Evolutionary conservation across 2,113 vertebrate species (phyloP).

Genomic region (Porphyrio hochstetteri): DNA sequence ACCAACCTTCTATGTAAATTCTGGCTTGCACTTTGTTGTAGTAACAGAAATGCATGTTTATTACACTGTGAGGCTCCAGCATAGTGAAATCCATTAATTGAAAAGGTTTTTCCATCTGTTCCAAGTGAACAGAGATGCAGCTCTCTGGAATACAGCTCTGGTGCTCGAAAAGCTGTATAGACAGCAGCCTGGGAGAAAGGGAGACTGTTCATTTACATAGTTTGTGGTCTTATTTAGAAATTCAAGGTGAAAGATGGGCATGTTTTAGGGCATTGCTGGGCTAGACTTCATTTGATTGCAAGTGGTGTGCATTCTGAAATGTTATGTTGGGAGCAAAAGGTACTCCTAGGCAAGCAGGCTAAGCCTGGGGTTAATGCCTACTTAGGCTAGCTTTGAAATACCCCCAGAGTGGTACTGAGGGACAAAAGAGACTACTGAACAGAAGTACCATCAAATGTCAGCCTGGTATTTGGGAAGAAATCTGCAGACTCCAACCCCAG

Average conservation of each 20-base stretch:
- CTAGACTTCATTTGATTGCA: neutral
- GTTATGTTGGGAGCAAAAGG: neutral
- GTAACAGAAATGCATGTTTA: conserved; percentile 5
- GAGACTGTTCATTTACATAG: conserved; percentile 24
- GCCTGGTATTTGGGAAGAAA: neutral
- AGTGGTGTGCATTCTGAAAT: neutral
- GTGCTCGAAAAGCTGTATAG: conserved; percentile 27
- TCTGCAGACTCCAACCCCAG: neutral
- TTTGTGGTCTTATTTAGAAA: neutral
- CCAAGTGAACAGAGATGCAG: conserved; percentile 15
- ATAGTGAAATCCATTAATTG: neutral
- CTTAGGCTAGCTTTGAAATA: neutral
- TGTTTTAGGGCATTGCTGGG: neutral
- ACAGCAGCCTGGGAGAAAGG: neutral
- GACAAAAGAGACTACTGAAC: neutral
- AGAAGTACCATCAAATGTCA: neutral
- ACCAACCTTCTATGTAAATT: conserved; percentile 12
- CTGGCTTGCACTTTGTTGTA: neutral
- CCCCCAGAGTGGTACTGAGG: neutral
- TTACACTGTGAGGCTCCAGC: neutral
- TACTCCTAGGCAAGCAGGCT: neutral
- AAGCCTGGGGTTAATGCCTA: neutral
- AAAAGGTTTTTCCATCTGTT: conserved; percentile 41
- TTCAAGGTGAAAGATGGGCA: neutral
- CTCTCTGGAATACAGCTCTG: neutral